A percentile compares a stretch with the other conserved stretches of the same genome.
Conservation (phyloP, 1,140 invertebrate genomes). For the Whitmania pigra region DNA sequence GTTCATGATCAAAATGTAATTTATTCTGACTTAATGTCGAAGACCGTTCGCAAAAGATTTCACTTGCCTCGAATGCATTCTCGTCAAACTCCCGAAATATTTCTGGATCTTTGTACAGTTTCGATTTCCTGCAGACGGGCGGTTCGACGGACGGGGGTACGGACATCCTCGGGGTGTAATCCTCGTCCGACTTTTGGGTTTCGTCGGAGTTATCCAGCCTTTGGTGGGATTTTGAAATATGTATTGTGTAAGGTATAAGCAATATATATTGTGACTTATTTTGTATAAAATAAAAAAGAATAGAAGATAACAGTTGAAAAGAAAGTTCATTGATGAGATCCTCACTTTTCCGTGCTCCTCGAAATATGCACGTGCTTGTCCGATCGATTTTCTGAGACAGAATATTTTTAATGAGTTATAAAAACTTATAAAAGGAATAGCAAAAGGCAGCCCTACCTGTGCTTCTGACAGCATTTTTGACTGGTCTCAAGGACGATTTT, state of each 20-base stretch:
- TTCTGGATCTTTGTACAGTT: conserved; percentile 79
- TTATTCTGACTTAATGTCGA: neutral
- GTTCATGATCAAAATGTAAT: neutral
- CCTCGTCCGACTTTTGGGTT: neutral
- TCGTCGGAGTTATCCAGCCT: neutral
- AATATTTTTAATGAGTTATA: too few species aligned
- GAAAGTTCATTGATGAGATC: too few species aligned
- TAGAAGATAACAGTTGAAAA: too few species aligned
- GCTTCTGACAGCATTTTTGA: too few species aligned
- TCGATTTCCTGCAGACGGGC: conserved; percentile 75
- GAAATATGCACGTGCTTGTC: too few species aligned
- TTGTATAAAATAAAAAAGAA: too few species aligned
- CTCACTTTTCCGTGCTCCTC: too few species aligned
- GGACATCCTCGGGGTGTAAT: neutral
- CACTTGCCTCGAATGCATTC: conserved; percentile 75
- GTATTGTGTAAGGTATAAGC: neutral
- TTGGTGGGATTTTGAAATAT: conserved; percentile 2
- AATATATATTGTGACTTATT: neutral
- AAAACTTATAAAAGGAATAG: too few species aligned
- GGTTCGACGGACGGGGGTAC: conserved; percentile 42
- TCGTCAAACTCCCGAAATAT: conserved; percentile 87
- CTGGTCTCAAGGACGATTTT: too few species aligned
- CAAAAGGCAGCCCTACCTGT: too few species aligned
- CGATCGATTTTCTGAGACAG: too few species aligned
- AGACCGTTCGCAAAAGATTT: conserved; percentile 15